Evolutionary conservation across 2,797 vertebrate genomes (phyloP).

Genomic region (Podargus strigoides): DNA sequence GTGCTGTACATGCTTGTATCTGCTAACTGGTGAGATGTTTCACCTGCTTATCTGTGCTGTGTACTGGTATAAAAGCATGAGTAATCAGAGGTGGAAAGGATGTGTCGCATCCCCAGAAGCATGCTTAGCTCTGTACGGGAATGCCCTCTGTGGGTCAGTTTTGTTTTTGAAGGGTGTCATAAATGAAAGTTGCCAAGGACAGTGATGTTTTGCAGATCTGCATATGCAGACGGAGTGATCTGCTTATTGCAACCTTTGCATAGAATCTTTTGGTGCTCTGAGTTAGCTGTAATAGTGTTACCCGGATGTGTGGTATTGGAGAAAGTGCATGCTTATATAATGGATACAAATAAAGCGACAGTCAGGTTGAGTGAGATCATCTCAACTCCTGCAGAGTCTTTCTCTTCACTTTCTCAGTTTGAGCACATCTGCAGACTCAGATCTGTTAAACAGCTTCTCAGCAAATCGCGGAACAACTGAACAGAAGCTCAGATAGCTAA

Average conservation of each 20-base stretch:
- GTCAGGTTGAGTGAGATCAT: not conserved
- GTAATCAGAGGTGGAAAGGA: not conserved
- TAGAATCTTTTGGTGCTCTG: accelerated
- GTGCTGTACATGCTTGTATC: accelerated
- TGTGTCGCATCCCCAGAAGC: not conserved
- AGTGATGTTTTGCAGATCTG: not conserved
- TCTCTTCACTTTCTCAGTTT: not conserved
- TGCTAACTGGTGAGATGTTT: not conserved
- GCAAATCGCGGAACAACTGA: not conserved
- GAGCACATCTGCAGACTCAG: not conserved
- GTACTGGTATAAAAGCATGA: not conserved
- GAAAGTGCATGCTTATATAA: accelerated
- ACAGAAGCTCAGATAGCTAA: not conserved
- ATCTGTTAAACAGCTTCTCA: not conserved
- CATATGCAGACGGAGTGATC: accelerated
- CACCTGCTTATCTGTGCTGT: not conserved
- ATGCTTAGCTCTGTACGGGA: accelerated
- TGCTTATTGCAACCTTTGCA: not conserved
- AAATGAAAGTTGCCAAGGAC: not conserved
- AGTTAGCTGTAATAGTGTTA: accelerated
- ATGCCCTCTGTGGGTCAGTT: not conserved
- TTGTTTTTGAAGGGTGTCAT: not conserved
- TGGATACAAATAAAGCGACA: not conserved
- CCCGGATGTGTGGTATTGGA: accelerated
- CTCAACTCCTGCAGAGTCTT: not conserved